phyloP scores from a whole-genome alignment of 53 echinoderm and acorn worm genomes.

The Luidia sarsii region DNA sequence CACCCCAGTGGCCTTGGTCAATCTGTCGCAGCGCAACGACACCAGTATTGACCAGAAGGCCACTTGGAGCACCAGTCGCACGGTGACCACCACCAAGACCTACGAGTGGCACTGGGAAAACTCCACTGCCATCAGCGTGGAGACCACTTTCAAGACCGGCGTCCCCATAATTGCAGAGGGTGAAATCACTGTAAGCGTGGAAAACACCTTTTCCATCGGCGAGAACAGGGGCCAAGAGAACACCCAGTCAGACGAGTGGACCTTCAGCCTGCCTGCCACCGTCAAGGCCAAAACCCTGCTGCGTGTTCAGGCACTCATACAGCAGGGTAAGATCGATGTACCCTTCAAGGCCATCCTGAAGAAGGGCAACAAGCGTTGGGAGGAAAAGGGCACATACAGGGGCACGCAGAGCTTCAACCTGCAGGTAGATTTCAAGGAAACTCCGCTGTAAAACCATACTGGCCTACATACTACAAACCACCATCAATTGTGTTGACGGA shows the following conservation, averaged over 20 bases:
- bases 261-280: slow-evolving; percentile 23
- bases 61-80: slow-evolving; percentile 21
- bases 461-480: not conserved
- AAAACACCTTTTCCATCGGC: slow-evolving; percentile 25
- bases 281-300: slow-evolving; percentile 27
- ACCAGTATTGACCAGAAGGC: slow-evolving; percentile 19
- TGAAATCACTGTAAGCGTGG: slow-evolving; percentile 4
- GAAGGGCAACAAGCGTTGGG: slow-evolving; percentile 35
- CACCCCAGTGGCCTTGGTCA: slow-evolving; percentile 4
- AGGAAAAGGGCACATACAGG: slow-evolving; percentile 37
- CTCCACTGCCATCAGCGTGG: slow-evolving; percentile 3
- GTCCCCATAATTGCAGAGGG: slow-evolving; percentile 34
- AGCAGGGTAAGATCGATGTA: slow-evolving; percentile 48
- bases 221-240: slow-evolving; percentile 5
- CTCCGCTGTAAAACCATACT: slow-evolving; percentile 6
- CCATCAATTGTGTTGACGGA: not conserved
- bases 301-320: slow-evolving; percentile 28
- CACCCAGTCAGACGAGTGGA: slow-evolving; percentile 51
- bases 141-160: slow-evolving; percentile 30
- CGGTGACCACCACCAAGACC: slow-evolving; percentile 24
- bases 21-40: slow-evolving; percentile 10
- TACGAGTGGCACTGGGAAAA: slow-evolving; percentile 44
- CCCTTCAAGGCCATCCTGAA: slow-evolving; percentile 28
- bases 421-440: slow-evolving; percentile 48
- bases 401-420: slow-evolving; percentile 57